phyloP scores from a whole-genome alignment of 2,888 invertebrate species.

The Sepiola atlantica region DNA sequence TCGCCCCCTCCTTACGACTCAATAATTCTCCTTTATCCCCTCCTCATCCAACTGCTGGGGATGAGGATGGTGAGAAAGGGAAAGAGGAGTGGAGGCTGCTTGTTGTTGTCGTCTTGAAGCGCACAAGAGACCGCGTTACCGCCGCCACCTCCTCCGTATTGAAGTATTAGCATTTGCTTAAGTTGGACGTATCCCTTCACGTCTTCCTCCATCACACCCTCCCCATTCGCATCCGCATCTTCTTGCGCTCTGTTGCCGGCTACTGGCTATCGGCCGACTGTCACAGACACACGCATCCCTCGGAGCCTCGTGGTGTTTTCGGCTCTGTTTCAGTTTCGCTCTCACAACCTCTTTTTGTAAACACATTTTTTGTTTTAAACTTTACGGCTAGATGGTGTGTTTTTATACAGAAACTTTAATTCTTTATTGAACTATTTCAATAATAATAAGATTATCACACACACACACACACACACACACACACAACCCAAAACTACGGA shows the following conservation, averaged over 20 bases:
- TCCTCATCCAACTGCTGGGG: background rate
- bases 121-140: background rate
- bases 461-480: no score
- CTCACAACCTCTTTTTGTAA: no score
- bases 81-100: background rate
- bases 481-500: background rate
- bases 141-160: background rate
- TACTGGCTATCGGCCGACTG: background rate
- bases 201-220: background rate
- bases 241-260: background rate
- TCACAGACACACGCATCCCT: background rate
- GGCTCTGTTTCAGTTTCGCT: no score
- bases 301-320: no score
- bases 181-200: background rate
- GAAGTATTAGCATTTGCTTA: conserved; percentile 13
- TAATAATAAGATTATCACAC: no score
- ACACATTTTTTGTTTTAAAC: background rate
- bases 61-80: conserved; percentile 5
- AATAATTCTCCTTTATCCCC: conserved; percentile 16
- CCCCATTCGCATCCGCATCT: no score
- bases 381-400: background rate
- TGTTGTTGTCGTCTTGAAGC: background rate
- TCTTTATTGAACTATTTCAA: background rate
- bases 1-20: background rate
- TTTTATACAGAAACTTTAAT: background rate